Base-by-base conservation (phyloP, 2,797 vertebrate genomes). In the Lithobates pipiens region DNA sequence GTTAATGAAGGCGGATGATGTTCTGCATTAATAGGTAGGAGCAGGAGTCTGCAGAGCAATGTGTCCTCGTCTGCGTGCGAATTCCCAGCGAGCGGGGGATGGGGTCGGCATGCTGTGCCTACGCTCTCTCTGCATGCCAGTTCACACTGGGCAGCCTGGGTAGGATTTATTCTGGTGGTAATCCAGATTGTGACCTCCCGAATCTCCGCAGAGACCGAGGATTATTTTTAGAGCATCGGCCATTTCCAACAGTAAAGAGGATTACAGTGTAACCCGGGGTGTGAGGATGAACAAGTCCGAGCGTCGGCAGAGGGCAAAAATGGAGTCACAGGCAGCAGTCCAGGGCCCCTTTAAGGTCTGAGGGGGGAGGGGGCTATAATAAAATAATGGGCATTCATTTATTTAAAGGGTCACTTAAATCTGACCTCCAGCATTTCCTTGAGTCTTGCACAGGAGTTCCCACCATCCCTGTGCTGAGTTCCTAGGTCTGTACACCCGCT, bases 141-240 rank as follows among this genome's bases (percentile, higher is more conserved):
- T 27, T 71, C 27, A 42, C 85, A 42, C 67, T 32, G 34, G 76
- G 70, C 85, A 83, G 70, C 27, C 80, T 13, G 57, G 75, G 69
- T 42, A 29, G 76, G 76, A 54, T 77, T 87, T 83, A 87, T 87
- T 70, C 71, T 79, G 81, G 61, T 69, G 76, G 36, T 83, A 87
- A 87, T 87, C 85, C 81, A 42, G 81, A 83, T 82, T 86, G 68
- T 74, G 85, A 86, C 85, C 85, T 86, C 67, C 21, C 11, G 68
- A 57, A 78, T 86, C 76, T 75, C 85, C 75, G 39, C 85, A 76
- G 76, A 79, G 76, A 79, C 76, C 69, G 61, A 69, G 1, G 61
- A 54, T 81, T 87, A 87, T 83, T 87, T 87, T 67, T 87, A 87
- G 85, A 86, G 85, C 76, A 7, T 79, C 57, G 68, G 69, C 76